Evolutionary conservation across 1,140 invertebrate genomes (phyloP), one percentile per base, ranked within the genome.

Genomic region (Microvelia longipes): DNA sequence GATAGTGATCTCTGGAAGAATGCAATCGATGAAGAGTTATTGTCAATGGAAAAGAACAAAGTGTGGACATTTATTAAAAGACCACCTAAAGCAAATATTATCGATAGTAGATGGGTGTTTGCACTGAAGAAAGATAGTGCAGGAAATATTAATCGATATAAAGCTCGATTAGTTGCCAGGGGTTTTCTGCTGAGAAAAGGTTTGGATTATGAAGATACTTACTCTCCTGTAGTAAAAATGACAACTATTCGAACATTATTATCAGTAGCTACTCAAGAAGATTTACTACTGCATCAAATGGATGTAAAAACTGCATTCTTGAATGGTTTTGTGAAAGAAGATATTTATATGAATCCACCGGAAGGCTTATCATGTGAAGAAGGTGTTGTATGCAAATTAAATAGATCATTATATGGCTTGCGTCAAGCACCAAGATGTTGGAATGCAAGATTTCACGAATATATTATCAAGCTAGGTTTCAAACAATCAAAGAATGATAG

Each of bases 301-400:
- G 79, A 80, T 70, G 74, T 81, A 0, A 77, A 75, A 71, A 79
- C 77, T n/a, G 80, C 80, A 11, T 82, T 79, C 72, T 69, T 82
- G n/a, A 73, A 81, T 75, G 80, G 78, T 19, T 69, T 78, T 19
- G 63, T 81, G 27, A 70, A 77, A 63, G 79, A 81, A 73, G 73
- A 74, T 19, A 76, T 82, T 28, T 81, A 75, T 70, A 81, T 82
- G 77, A 35, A 73, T 70, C 74, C 76, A 69, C 80, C 81, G 61
- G 30, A 78, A 64, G 77, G 76, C 28, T 77, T 72, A 69, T 67
- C 73, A 5, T 67, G 74, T 68, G 69, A 50, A 1, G 66, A 27
- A 29, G 67, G 67, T 25, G 26, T 67, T 61, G 75, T 77, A 24
- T 77, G 73, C 62, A 70, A 28, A 67, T 66, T 81, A 0, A 75